Percentiles rank a stretch among this genome's conserved stretches.
Evolutionary conservation across 37 sponge, comb jelly and placozoan species (phyloP).

Genomic region (Ephydatia muelleri): DNA sequence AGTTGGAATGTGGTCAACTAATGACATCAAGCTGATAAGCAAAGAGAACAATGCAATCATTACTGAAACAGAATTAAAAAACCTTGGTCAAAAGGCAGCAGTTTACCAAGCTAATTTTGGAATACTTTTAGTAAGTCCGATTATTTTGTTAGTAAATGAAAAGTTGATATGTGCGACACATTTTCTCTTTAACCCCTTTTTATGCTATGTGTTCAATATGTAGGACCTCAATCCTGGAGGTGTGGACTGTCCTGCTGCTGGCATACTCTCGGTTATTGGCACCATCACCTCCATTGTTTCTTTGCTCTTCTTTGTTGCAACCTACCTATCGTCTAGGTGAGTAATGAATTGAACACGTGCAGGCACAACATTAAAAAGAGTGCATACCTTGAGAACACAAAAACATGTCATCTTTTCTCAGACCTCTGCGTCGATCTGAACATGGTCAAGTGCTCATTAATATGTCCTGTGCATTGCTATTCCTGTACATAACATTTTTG

Average conservation of each 20-base stretch:
- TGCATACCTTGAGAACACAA: not conserved
- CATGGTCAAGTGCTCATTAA: slow-evolving; percentile 56
- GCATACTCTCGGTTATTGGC: slow-evolving; percentile 62
- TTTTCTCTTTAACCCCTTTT: not conserved
- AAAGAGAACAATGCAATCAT: not conserved
- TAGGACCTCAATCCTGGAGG: slow-evolving; percentile 44
- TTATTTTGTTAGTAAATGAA: not conserved
- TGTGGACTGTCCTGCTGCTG: slow-evolving; percentile 6
- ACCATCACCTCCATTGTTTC: slow-evolving; percentile 41
- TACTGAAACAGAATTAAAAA: not conserved
- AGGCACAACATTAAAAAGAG: not conserved
- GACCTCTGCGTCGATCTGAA: slow-evolving; percentile 32
- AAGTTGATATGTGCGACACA: not conserved
- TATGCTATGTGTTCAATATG: not conserved
- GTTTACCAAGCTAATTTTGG: slow-evolving; percentile 31
- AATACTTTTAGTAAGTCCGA: slow-evolving; percentile 42
- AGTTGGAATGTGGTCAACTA: slow-evolving; percentile 40
- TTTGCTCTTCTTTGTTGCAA: slow-evolving; percentile 33
- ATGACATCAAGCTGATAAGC: slow-evolving; percentile 10
- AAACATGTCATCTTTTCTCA: slow-evolving; percentile 9
- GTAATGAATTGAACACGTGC: not conserved
- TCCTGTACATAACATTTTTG: slow-evolving; percentile 54
- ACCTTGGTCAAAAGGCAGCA: slow-evolving; percentile 8
- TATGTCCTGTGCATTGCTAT: slow-evolving; percentile 45
- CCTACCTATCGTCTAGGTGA: slow-evolving; percentile 59